Evolutionary conservation across 2,797 vertebrate genomes (phyloP).

Genomic region (Thalassophryne amazonica): DNA sequence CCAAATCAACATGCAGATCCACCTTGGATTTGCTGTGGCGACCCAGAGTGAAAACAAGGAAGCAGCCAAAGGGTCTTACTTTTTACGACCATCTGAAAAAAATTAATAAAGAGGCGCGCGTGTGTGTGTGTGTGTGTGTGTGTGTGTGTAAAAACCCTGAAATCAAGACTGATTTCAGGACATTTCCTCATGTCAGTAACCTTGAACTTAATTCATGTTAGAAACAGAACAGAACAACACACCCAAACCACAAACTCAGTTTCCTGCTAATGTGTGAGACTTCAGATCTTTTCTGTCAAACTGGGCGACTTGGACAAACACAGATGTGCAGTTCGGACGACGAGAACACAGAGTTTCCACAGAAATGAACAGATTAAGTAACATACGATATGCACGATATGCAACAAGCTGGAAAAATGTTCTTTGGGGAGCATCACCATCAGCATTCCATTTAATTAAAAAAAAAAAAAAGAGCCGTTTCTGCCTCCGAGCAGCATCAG

Average conservation of each 20-base stretch:
- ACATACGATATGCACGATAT: slow-evolving; percentile 12
- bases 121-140: too few relatives aligned
- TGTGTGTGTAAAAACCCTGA: slow-evolving; percentile 34
- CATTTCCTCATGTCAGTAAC: slow-evolving; percentile 68
- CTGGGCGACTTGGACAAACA: neutral
- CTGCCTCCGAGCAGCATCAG: neutral
- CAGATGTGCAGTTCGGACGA: too few relatives aligned
- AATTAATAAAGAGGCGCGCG: too few relatives aligned
- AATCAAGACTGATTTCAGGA: slow-evolving; percentile 68
- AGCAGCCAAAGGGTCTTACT: too few relatives aligned
- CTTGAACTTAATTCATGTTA: slow-evolving; percentile 64
- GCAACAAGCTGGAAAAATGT: neutral
- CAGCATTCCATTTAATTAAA: too few relatives aligned
- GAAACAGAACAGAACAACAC: slow-evolving; percentile 60
- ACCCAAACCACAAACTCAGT: slow-evolving; percentile 33
- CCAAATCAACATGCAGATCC: too few relatives aligned
- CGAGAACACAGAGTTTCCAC: neutral
- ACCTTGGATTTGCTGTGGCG: too few relatives aligned
- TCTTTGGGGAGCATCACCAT: slow-evolving; percentile 9
- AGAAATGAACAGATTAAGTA: slow-evolving; percentile 5
- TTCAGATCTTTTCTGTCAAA: slow-evolving; percentile 12
- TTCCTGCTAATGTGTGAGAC: slow-evolving; percentile 18
- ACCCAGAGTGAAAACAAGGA: too few relatives aligned
- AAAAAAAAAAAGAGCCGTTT: too few relatives aligned
- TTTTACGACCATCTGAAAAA: too few relatives aligned